Percentiles rank a stretch among this genome's conserved stretches.
phyloP scores from a whole-genome alignment of 2,113 vertebrate species.

The Ameiurus melas region DNA sequence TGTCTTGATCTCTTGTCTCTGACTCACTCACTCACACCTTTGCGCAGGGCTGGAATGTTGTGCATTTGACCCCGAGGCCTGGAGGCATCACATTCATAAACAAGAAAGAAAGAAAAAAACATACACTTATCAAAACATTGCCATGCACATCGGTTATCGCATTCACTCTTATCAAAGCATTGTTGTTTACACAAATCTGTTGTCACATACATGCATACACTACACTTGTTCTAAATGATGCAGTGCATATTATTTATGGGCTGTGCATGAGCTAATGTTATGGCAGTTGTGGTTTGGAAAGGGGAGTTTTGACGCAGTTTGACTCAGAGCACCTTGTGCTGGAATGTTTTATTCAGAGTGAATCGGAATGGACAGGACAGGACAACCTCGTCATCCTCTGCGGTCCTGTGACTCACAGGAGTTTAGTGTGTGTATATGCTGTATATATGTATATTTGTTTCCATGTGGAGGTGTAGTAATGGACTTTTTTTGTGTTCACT shows the following conservation, averaged over 20 bases:
- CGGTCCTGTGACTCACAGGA: constrained; percentile 26
- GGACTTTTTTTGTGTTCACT: constrained; percentile 32
- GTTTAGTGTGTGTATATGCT: constrained; percentile 29
- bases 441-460: constrained; percentile 3
- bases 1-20: constrained; percentile 19
- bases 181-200: constrained; percentile 25
- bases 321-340: constrained; percentile 22
- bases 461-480: constrained; percentile 31
- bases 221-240: constrained; percentile 15
- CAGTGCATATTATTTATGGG: constrained; percentile 23
- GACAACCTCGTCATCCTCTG: constrained; percentile 23
- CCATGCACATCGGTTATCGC: constrained; percentile 12
- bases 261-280: constrained; percentile 26
- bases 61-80: constrained; percentile 46
- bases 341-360: constrained; percentile 8
- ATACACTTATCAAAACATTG: constrained; percentile 31
- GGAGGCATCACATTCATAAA: constrained; percentile 35
- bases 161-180: constrained; percentile 28
- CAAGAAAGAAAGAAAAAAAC: constrained; percentile 27
- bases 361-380: constrained; percentile 7
- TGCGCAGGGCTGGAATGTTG: constrained; percentile 43
- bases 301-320: constrained; percentile 16
- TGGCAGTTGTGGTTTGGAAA: constrained; percentile 32
- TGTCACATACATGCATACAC: constrained; percentile 15
- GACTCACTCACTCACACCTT: constrained; percentile 44